Evolutionary conservation across 1,140 invertebrate species (phyloP).

Genomic region (Scaptomyza hsui): DNA sequence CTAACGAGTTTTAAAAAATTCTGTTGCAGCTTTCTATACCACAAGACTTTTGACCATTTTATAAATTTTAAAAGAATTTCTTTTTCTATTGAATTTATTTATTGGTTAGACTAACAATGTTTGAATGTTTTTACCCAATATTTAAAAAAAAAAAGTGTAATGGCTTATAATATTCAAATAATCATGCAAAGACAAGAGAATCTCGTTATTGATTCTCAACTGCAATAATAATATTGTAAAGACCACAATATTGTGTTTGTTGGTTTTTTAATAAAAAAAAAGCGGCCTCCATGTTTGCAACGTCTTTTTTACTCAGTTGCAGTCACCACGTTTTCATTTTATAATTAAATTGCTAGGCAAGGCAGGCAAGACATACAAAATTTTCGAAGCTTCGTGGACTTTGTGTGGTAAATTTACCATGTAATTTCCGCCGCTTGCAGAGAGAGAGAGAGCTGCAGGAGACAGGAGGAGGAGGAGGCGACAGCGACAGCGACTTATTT

Average conservation of each 20-base stretch:
- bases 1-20: background rate
- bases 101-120: too few relatives aligned
- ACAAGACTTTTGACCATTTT: too few relatives aligned
- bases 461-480: background rate
- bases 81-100: too few relatives aligned
- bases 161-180: too few relatives aligned
- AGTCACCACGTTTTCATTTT: conserved; percentile 26
- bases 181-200: too few relatives aligned
- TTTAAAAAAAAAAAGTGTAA: too few relatives aligned
- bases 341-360: conserved; percentile 44
- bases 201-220: too few relatives aligned
- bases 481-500: conserved; percentile 26
- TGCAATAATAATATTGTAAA: too few relatives aligned
- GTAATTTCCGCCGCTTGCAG: conserved; percentile 36
- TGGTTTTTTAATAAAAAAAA: too few relatives aligned
- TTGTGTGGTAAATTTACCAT: conserved; percentile 52
- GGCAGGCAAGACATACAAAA: conserved; percentile 20
- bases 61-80: too few relatives aligned
- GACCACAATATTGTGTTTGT: too few relatives aligned
- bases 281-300: background rate
- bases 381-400: conserved; percentile 34
- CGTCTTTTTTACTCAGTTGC: conserved; percentile 13
- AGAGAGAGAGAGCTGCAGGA: background rate
- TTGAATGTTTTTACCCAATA: too few relatives aligned
- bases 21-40: background rate